Conservation (phyloP, 30 jellyfish, hydroid and myxozoan species). For the Rhopilema esculentum region DNA sequence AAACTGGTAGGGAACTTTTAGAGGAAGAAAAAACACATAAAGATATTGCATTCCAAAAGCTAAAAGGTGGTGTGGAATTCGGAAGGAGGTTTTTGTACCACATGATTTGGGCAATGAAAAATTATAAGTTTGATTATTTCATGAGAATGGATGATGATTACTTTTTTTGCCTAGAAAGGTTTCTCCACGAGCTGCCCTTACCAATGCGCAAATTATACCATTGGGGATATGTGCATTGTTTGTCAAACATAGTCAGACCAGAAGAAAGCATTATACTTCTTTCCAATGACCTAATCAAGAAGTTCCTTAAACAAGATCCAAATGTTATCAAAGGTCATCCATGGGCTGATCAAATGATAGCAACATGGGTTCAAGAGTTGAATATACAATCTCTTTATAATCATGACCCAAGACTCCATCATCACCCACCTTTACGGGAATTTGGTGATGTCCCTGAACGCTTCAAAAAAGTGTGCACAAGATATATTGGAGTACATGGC, state of each 20-base stretch:
- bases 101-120: constrained; percentile 79
- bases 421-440: constrained; percentile 64
- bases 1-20: neutral
- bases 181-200: constrained; percentile 44
- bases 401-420: constrained; percentile 82
- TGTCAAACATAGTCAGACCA: constrained; percentile 50
- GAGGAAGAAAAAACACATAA: constrained; percentile 34
- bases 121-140: constrained; percentile 80
- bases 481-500: constrained; percentile 83
- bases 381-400: constrained; percentile 43
- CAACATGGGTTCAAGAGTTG: constrained; percentile 60
- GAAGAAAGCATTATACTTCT: constrained; percentile 74
- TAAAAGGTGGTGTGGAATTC: constrained; percentile 81
- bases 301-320: constrained; percentile 61
- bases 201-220: constrained; percentile 37
- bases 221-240: constrained; percentile 74
- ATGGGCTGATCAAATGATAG: constrained; percentile 82
- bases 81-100: constrained; percentile 89
- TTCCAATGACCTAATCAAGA: constrained; percentile 44
- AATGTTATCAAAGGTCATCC: constrained; percentile 53
- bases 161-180: constrained; percentile 69
- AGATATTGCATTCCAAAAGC: constrained; percentile 77
- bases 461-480: constrained; percentile 69
- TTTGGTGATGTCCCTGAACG: constrained; percentile 32
- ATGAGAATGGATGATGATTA: constrained; percentile 89